Base-by-base conservation (phyloP, 2,888 invertebrate genomes). In the Philaethria dido region DNA sequence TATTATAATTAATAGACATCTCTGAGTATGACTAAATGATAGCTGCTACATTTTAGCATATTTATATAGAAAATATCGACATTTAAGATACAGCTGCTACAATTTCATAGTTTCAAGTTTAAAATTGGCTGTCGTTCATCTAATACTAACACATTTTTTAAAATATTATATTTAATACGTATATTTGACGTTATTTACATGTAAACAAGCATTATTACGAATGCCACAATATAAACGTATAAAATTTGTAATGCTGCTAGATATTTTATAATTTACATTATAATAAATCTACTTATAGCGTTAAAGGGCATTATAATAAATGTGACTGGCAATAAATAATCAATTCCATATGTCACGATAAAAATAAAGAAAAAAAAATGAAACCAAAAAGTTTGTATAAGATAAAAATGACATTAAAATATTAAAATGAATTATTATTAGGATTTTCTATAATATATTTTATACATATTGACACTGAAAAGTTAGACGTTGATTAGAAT, bases 141-240 rank as follows among this genome's bases (percentile, higher is more conserved):
- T 42, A 55, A n/a, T 20, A 22, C 42, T 42, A 42, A 42, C 57
- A 57, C 18, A 39, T 57, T 39, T 42, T 39, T n/a, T 42, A 42
- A 18, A 22, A 22, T n/a, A 42, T 16, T 55, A 55, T 39, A 20
- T 22, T 42, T 39, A 45, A 29, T 33, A 45, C 29, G 29, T 25
- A 60, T 44, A 60, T 45, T 16, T 60, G n/a, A 45, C 42, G 16
- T 44, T 45, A 18, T 60, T 22, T 59, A 59, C 13, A 44, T 39
- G 20, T 22, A 18, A 55, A 20, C 16, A 68, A 54, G 47, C 55
- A 64, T 64, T 59, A 16, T 39, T 61, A 68, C 22, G 47, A 57
- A 61, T 62, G 29, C 63, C 62, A 66, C 73, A 52, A 72, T 75
- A 75, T 71, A 75, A 75, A 75, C 71, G 73, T 75, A 75, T 70